Evolutionary conservation across 2,888 invertebrate genomes (phyloP).

Genomic region (Melipona beecheii): DNA sequence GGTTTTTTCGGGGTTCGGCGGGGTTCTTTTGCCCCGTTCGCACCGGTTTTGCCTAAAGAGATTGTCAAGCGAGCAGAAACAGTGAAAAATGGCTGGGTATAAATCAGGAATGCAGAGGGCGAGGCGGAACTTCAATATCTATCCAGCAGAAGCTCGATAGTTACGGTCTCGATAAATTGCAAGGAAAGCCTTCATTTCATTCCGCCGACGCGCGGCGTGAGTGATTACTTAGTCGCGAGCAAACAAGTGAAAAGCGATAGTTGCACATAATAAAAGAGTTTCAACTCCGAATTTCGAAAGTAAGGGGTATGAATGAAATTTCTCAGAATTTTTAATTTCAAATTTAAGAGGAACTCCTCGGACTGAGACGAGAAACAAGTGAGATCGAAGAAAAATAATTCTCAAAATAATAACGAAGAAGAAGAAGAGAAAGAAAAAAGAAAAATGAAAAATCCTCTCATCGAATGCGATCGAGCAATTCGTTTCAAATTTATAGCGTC

Average conservation of each 20-base stretch:
- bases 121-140: neutral
- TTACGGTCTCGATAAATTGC: neutral
- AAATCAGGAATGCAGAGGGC: neutral
- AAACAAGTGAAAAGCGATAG: neutral
- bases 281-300: too few species aligned
- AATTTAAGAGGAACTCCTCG: too few species aligned
- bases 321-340: too few species aligned
- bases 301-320: too few species aligned
- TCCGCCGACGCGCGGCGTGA: neutral
- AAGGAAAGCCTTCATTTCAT: neutral
- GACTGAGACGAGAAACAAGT: too few species aligned
- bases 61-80: neutral
- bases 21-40: neutral
- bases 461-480: too few species aligned
- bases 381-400: too few species aligned
- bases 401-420: too few species aligned
- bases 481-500: neutral
- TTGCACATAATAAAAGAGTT: neutral
- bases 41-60: neutral
- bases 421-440: too few species aligned
- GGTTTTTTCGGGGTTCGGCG: neutral
- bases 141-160: neutral
- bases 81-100: neutral
- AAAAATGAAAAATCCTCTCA: too few species aligned
- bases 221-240: neutral